Evolutionary conservation across 1,140 invertebrate species (phyloP), one percentile per base, ranked within the genome.

Genomic region (Drosophila kikkawai): DNA sequence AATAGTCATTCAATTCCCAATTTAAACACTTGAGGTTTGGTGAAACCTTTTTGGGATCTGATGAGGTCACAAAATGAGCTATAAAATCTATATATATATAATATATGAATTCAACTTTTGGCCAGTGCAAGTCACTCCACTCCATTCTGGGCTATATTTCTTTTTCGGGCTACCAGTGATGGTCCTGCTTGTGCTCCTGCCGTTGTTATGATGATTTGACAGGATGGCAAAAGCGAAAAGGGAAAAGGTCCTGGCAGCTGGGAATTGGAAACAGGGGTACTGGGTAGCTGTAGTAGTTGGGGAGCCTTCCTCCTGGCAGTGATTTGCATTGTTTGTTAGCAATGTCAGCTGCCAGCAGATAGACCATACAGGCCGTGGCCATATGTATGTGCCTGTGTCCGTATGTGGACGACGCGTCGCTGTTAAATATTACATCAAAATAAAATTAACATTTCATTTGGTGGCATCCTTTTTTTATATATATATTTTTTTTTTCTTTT

Each of bases 391-490:
- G 26, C 48, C 47, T 15, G 51, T 67, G 44, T 39, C 22, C 26
- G 22, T 37, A 51, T 15, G 17, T 22, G 36, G n/a, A 26, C 75
- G 75, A 64, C 75, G 75, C 75, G 76, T 79, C 75, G 75, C 67
- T 79, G 59, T 79, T 79, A 73, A 79, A 79, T 79, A 73, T 79
- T 79, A 78, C 76, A 79, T 79, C 77, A 79, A 79, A 79, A 80
- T 79, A 75, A 87, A 88, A 88, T 88, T 88, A 88, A 88, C 84
- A 88, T 88, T 88, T 88, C 80, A 87, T 88, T 88, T 84, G 73
- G 78, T 63, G 66, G 80, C 69, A 55, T 78, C 83, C 83, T 80
- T 80, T 80, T 83, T 75, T 42, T 56, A 4, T 22, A 8, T 15
- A n/a, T n/a, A n/a, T 13, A 5, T 13, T 82, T 78, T 34, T 32